Evolutionary conservation across 2,888 invertebrate species (phyloP).

Genomic region (Hermaeophaga mercurialis): DNA sequence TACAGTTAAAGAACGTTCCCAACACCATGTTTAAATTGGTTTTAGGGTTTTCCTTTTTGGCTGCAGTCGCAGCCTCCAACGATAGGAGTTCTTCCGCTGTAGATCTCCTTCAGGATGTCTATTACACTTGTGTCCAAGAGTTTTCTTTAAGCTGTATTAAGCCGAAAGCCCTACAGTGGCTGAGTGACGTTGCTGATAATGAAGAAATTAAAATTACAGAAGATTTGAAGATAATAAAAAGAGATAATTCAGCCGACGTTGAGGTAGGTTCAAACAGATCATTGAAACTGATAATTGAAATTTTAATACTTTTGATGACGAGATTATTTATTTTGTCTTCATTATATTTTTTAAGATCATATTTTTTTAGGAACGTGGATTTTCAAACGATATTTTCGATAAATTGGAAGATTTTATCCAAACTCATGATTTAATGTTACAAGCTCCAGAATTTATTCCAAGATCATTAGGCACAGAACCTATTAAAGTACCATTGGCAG

Average conservation of each 20-base stretch:
- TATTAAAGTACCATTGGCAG: conserved; percentile 71
- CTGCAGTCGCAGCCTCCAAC: conserved; percentile 39
- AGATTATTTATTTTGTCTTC: too few species aligned
- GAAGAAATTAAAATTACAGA: conserved; percentile 77
- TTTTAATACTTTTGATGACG: too few species aligned
- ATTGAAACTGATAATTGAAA: background rate
- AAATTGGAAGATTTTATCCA: conserved; percentile 76
- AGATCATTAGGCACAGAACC: conserved; percentile 71
- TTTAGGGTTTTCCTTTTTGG: conserved; percentile 37
- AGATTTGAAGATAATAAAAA: conserved; percentile 74
- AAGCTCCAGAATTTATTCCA: conserved; percentile 73
- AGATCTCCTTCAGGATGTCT: conserved; percentile 69
- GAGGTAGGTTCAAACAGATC: conserved; percentile 31
- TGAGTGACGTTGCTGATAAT: conserved; percentile 68
- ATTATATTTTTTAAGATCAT: too few species aligned
- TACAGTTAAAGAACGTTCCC: conserved; percentile 27
- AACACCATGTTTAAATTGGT: conserved; percentile 44
- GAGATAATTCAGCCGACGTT: conserved; percentile 55
- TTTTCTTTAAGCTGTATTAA: conserved; percentile 76
- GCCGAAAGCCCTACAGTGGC: conserved; percentile 78
- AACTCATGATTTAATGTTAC: conserved; percentile 75
- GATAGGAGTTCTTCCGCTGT: conserved; percentile 60
- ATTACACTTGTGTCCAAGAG: conserved; percentile 69
- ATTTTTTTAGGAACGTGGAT: conserved; percentile 61
- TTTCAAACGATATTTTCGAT: conserved; percentile 68